Conservation (phyloP, 2,113 vertebrate species). For the Hemibagrus wyckioides region DNA sequence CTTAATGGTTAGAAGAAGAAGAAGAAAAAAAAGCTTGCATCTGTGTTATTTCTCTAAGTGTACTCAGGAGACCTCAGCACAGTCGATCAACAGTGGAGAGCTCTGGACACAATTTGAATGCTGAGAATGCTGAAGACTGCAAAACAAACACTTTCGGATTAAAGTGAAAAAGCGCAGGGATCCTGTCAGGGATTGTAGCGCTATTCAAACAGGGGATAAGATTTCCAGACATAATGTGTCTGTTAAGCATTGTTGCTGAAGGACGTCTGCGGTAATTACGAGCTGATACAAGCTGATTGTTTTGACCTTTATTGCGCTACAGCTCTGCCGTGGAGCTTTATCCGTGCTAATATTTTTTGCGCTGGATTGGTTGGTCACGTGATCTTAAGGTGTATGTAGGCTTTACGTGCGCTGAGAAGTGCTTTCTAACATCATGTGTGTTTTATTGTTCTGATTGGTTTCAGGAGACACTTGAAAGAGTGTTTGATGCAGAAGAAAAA, state of each 20-base stretch:
- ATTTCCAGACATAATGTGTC: neutral
- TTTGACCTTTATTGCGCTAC: neutral
- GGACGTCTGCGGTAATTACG: neutral
- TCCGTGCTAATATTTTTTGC: too few species aligned
- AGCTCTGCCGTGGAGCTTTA: neutral
- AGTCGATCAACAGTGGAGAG: neutral
- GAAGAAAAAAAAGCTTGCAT: neutral
- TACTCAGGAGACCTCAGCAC: neutral
- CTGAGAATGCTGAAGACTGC: neutral
- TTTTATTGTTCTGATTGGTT: neutral
- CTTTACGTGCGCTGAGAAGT: neutral
- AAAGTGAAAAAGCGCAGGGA: slow-evolving; percentile 7
- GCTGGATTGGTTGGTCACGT: neutral
- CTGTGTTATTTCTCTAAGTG: slow-evolving; percentile 27
- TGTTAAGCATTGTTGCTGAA: neutral
- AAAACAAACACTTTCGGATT: neutral
- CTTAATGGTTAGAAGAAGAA: neutral
- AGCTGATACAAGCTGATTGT: neutral
- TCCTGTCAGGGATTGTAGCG: neutral
- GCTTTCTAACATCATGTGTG: neutral
- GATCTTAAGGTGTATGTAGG: neutral
- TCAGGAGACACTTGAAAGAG: neutral
- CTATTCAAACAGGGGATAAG: neutral
- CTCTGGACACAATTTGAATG: neutral
- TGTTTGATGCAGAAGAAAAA: neutral